Base-by-base conservation (phyloP, 1,140 invertebrate genomes). In the Forficula auricularia region DNA sequence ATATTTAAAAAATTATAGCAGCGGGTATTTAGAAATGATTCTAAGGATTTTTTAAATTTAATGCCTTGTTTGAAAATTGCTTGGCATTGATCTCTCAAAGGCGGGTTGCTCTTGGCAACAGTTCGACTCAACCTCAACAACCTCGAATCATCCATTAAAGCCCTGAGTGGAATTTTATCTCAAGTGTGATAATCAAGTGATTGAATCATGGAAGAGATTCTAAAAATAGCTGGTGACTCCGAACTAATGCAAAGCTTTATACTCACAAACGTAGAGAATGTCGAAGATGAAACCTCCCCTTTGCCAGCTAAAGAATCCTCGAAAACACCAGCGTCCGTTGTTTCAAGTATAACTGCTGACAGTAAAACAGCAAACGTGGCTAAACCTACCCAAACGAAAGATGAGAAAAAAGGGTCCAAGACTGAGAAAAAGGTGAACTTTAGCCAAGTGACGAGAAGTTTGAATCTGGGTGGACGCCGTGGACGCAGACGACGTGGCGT, bases 221-320 rank as follows among this genome's bases (percentile, higher is more conserved):
- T 49, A 6, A 38, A 39, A 10, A 38, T 43, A 13, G 19, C 44
- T 1, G 6, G 48, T 2, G 79, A 82, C 45, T 70, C 74, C 10
- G 78, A 81, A 54, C 67, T 81, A 48, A 51, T 82, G 3, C 77
- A 81, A 60, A 80, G 78, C 55, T 83, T 80, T 48, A 72, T 80
- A 19, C 58, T 10, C 22, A 27, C 4, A 10, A 75, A 68, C 22
- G 52, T 69, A 2, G 69, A 64, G 10, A 57, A 52, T 8, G 19
- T 38, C 3, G 33, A 46, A 12, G 50, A 53, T 22, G 41, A 35
- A 12, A 37, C 14, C 8, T 38, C n/a, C 19, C 34, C 34, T n/a
- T n/a, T n/a, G n/a, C n/a, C n/a, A n/a, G n/a, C n/a, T n/a, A n/a
- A n/a, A n/a, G n/a, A n/a, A n/a, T n/a, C n/a, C n/a, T n/a, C n/a